Evolutionary conservation across 2,888 invertebrate genomes (phyloP), one percentile per base, ranked within the genome.

Genomic region (Julus scandinavius): DNA sequence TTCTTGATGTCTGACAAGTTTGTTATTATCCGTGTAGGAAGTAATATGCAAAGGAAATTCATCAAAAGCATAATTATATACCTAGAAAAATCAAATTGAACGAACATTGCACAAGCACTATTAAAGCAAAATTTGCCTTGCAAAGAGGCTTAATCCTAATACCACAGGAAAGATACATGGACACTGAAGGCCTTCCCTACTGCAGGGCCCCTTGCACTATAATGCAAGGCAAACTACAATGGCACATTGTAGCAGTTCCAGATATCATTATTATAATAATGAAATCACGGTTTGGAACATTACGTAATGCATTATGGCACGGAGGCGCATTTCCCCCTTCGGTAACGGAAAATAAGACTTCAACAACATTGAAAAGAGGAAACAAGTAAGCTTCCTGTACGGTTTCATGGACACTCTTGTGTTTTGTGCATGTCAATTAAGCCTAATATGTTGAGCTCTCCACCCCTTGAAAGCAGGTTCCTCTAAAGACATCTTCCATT

Each of bases 261-360:
- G 80, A 80, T 80, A 80, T 80, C 80, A 80, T 80, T 80, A 85
- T 49, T 50, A 85, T 85, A 50, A 85, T 85, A 85, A 85, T 85
- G 85, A 85, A 85, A 85, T 85, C 85, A 85, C 85, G 50, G 85
- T 20, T 85, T 50, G 85, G 85, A 85, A 85, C 85, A 85, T 85
- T 85, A 50, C 85, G 50, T 85, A 85, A 85, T 85, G 50, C 80
- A 80, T 80, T 80, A 80, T 80, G 80, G 80, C 80, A 80, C 80
- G 38, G 50, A 41, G 85, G 49, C 50, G 50, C 85, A 85, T 85
- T 49, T 85, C 85, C 85, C 50, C 85, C 85, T 85, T 85, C 85
- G 29, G 11, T 85, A 50, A 85, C 85, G 85, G 85, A 54, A 85
- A 85, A 85, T 45, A 54, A 85, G 50, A 54, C 50, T 85, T 49